Evolutionary conservation across 1,140 invertebrate species (phyloP).

Genomic region (Dermatophagoides farinae): DNA sequence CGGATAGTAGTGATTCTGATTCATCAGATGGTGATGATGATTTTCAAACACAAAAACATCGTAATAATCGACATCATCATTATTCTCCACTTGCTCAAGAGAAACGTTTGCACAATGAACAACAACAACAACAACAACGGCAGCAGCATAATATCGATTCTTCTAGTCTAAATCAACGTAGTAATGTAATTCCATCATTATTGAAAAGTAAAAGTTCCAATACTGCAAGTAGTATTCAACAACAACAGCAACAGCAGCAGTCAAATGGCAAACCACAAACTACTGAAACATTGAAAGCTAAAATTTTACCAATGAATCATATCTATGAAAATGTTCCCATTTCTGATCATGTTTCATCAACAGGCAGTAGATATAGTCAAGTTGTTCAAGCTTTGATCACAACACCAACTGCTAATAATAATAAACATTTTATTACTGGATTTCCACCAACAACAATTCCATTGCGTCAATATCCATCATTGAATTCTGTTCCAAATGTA

Average conservation of each 20-base stretch:
- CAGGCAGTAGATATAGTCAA: background rate
- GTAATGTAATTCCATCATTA: too few species aligned
- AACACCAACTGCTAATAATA: background rate
- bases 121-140: too few species aligned
- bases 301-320: background rate
- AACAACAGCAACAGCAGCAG: too few species aligned
- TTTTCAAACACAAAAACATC: too few species aligned
- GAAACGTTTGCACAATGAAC: background rate
- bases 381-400: background rate
- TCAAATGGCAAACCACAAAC: too few species aligned
- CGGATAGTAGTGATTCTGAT: background rate
- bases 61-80: background rate
- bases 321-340: background rate
- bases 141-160: background rate
- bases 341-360: background rate
- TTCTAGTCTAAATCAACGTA: too few species aligned
- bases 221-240: too few species aligned
- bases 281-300: too few species aligned
- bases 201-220: too few species aligned
- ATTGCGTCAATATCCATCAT: background rate
- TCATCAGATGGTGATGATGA: background rate
- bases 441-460: background rate
- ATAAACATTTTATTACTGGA: background rate
- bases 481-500: background rate
- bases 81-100: conserved; percentile 9